Percentiles rank a stretch among this genome's conserved stretches.
Evolutionary conservation across 2,797 vertebrate genomes (phyloP).

Genomic region (Yasuhikotakia modesta): DNA sequence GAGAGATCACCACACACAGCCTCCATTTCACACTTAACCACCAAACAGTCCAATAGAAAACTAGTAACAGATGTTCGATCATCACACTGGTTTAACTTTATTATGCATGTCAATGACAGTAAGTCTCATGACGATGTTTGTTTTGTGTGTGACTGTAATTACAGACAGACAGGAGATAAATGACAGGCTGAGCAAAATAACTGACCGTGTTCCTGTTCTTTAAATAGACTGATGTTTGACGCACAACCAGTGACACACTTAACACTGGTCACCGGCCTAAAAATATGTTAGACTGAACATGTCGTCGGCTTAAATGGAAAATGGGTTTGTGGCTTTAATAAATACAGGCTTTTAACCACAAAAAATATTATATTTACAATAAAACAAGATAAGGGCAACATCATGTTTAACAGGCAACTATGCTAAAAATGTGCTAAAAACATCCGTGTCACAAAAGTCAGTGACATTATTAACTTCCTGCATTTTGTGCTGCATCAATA

Average conservation of each 20-base stretch:
- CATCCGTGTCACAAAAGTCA: too few relatives aligned
- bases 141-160: conserved; percentile 9
- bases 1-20: background rate
- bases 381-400: too few relatives aligned
- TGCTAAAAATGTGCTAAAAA: too few relatives aligned
- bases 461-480: background rate
- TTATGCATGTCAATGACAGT: background rate
- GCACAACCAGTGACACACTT: conserved; percentile 27
- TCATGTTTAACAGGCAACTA: too few relatives aligned
- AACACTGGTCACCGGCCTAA: conserved; percentile 17
- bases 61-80: background rate
- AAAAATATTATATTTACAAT: too few relatives aligned
- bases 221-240: conserved; percentile 61
- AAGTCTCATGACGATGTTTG: background rate
- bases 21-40: background rate
- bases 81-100: background rate
- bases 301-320: background rate
- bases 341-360: too few relatives aligned
- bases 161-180: background rate
- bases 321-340: background rate
- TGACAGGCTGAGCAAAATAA: conserved; percentile 8
- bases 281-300: conserved; percentile 5
- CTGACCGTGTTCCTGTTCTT: conserved; percentile 31
- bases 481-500: background rate
- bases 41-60: background rate